Evolutionary conservation across 2,888 invertebrate species (phyloP), one percentile per base, ranked within the genome.

Genomic region (Bembecia ichneumoniformis): DNA sequence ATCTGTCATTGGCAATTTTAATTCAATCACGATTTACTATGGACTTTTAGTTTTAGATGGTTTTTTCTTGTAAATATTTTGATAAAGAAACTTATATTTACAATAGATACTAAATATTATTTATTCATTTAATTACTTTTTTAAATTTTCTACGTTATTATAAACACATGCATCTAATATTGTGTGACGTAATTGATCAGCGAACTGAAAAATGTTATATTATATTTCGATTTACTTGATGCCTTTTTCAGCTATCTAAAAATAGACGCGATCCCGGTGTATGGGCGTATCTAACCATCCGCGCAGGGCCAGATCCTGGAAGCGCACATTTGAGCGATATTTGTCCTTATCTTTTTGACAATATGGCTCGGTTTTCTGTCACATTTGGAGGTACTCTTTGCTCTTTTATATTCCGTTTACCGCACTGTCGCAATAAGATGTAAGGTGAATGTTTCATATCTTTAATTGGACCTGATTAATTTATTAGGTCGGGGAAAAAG

Each of bases 181-280:
- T 67, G 62, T 62, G 54, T 49, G 16, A 53, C 51, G 56, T 55
- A n/a, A n/a, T n/a, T n/a, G n/a, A n/a, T n/a, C n/a, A n/a, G n/a
- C n/a, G n/a, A n/a, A n/a, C n/a, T n/a, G n/a, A n/a, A n/a, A n/a
- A n/a, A n/a, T n/a, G n/a, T n/a, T n/a, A n/a, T n/a, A n/a, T n/a
- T n/a, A n/a, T n/a, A n/a, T n/a, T n/a, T n/a, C n/a, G n/a, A n/a
- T n/a, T n/a, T n/a, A 56, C 56, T 60, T 59, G 59, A 60, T 56
- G 63, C 60, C 63, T 61, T 66, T 68, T 71, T 60, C 64, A 66
- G 64, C 62, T 58, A 49, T 63, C 71, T 72, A 72, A 68, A 73
- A 71, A 72, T 71, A 71, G 72, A 65, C 49, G 50, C 52, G 11
- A 53, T 53, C 54, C 60, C 55, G 62, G 61, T 57, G 55, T 52